Conservation (phyloP, 2,113 vertebrate species). For the Pteronura brasiliensis region DNA sequence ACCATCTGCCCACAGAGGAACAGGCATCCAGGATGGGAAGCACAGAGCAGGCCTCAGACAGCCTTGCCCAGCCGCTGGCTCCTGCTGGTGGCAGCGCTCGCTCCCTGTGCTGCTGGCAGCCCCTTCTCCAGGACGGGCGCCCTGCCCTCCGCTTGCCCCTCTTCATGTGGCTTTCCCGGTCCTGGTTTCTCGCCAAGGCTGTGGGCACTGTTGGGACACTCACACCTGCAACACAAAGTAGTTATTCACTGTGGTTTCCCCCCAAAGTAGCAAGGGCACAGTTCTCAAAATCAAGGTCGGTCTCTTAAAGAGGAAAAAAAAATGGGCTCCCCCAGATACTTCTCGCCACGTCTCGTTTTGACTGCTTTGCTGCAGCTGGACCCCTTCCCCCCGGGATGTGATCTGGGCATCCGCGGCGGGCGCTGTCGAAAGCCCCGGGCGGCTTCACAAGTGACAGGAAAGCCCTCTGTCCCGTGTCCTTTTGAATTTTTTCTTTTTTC, state of each 20-base stretch:
- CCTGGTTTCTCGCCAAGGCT: not conserved
- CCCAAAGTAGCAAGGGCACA: not conserved
- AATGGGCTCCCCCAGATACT: not conserved
- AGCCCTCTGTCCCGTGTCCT: not conserved
- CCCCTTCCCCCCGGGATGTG: fast-evolving
- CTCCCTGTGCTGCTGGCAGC: not conserved
- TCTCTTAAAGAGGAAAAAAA: not conserved
- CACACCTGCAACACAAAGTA: not conserved
- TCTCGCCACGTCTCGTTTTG: not conserved
- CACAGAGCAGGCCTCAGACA: not conserved
- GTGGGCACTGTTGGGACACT: not conserved
- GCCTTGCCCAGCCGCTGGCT: fast-evolving
- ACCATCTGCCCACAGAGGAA: not conserved
- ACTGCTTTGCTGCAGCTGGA: not conserved
- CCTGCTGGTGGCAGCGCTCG: fast-evolving
- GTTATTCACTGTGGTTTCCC: not conserved
- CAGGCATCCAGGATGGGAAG: not conserved
- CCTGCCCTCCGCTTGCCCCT: fast-evolving
- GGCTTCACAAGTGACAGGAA: fast-evolving
- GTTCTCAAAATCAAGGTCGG: not conserved
- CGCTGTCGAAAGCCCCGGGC: fast-evolving
- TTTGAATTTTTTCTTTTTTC: not conserved
- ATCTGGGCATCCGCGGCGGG: fast-evolving
- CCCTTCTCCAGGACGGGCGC: not conserved
- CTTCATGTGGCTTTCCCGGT: not conserved